phyloP scores from a whole-genome alignment of 2,797 vertebrate genomes.

The Myoxocephalus aenaeus region DNA sequence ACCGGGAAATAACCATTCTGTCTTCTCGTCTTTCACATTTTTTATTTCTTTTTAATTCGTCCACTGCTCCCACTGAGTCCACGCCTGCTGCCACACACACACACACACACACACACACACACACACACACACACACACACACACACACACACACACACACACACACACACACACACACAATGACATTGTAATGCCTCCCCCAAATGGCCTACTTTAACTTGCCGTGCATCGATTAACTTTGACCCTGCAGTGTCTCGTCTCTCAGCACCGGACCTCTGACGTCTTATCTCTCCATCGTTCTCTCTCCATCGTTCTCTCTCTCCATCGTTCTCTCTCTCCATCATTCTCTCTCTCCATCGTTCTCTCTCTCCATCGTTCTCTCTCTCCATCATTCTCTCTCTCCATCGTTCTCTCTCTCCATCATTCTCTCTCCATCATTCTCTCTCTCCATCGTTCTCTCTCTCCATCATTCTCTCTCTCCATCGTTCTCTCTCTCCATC shows the following conservation, averaged over 20 bases:
- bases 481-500: no score
- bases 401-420: neutral
- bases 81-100: slow-evolving; percentile 1
- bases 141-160: neutral
- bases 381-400: neutral
- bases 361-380: no score
- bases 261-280: slow-evolving; percentile 4
- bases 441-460: no score
- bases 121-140: neutral
- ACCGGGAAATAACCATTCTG: neutral
- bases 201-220: slow-evolving; percentile 30
- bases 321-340: no score
- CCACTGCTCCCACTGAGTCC: neutral
- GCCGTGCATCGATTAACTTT: slow-evolving; percentile 42
- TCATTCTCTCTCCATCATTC: no score
- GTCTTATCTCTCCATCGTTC: neutral
- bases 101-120: neutral
- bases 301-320: no score
- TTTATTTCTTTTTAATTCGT: neutral
- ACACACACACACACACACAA: no score
- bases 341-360: no score
- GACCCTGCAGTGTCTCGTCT: slow-evolving; percentile 41
- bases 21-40: neutral
- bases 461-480: no score
- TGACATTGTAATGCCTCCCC: slow-evolving; percentile 23